Conservation (phyloP, 2,888 invertebrate genomes). For the Incurvaria masculella region DNA sequence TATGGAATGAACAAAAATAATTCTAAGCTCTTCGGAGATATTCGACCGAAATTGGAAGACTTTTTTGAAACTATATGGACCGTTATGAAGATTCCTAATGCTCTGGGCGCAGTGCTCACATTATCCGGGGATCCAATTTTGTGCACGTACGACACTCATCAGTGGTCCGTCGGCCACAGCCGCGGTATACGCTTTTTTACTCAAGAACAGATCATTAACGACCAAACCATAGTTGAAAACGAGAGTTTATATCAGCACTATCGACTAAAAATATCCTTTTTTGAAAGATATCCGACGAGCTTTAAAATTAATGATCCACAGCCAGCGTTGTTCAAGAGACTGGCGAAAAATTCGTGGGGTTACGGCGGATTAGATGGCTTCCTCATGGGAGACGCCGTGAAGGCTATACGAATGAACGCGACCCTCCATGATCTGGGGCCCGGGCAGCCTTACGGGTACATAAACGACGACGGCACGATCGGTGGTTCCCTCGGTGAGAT, state of each 20-base stretch:
- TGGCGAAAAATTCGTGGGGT: conserved; percentile 9
- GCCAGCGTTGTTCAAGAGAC: background rate
- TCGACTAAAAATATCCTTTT: conserved; percentile 26
- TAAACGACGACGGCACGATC: conserved; percentile 9
- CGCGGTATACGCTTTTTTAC: background rate
- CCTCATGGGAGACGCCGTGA: conserved; percentile 25
- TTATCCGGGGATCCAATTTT: background rate
- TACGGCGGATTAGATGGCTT: conserved; percentile 31
- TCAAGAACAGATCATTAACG: background rate
- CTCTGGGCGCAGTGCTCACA: background rate
- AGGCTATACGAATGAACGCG: conserved; percentile 24
- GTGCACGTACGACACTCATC: background rate
- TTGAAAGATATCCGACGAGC: conserved; percentile 26
- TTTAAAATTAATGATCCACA: background rate
- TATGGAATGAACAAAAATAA: background rate
- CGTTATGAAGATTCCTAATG: background rate
- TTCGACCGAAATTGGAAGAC: background rate
- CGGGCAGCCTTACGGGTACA: conserved; percentile 21
- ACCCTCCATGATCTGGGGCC: conserved; percentile 9
- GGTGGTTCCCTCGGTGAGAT: conserved; percentile 27
- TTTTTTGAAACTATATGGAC: background rate
- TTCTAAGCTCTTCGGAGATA: too few species aligned
- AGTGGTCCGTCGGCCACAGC: background rate
- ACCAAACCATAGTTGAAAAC: background rate
- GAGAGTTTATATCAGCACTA: conserved; percentile 20